Base-by-base conservation (phyloP, 2,888 invertebrate species). In the Caenorhabditis sp. region DNA sequence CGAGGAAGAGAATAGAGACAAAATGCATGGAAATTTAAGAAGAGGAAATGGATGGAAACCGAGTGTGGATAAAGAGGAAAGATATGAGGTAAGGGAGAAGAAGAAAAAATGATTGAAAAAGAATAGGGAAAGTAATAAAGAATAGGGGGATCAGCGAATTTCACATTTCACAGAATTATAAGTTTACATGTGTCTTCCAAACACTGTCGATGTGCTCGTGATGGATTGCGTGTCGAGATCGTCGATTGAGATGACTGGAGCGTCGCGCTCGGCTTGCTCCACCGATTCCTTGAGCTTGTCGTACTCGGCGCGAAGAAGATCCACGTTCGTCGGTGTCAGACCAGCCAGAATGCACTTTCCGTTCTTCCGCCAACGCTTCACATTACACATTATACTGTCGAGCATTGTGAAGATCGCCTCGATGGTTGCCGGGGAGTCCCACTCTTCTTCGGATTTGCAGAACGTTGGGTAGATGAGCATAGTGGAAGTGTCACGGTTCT, bases 381-480 rank as follows among this genome's bases (percentile, higher is more conserved):
- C 68, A n/a, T 75, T 75, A n/a, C 58, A 10, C 51, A 77, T 51
- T 35, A 83, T 69, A n/a, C 54, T 69, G 19, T 83, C 83, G 22
- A 83, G 69, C 83, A 83, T 83, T 12, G 59, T 7, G 47, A 75
- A 83, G 10, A 83, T 59, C 1, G 74, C 75, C 22, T 83, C 80
- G 54, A 83, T 80, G 1, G 83, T 83, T 8, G 72, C 83, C 22
- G 49, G 63, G 12, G 80, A 38, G 41, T 83, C 83, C 83, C 83
- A 83, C 58, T 83, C 83, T 16, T 56, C 70, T 24, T 80, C 75
- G 14, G 79, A 66, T 26, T 59, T 31, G 14, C 83, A 83, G 64
- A 83, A 83, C 66, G 79, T 80, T 47, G 83, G 83, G 38, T 75
- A 83, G n/a, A 80, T 59, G 49, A 83, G 64, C 76, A 83, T 70